Evolutionary conservation across 2,797 vertebrate species (phyloP), one percentile per base, ranked within the genome.

Genomic region (Lerista edwardsae): DNA sequence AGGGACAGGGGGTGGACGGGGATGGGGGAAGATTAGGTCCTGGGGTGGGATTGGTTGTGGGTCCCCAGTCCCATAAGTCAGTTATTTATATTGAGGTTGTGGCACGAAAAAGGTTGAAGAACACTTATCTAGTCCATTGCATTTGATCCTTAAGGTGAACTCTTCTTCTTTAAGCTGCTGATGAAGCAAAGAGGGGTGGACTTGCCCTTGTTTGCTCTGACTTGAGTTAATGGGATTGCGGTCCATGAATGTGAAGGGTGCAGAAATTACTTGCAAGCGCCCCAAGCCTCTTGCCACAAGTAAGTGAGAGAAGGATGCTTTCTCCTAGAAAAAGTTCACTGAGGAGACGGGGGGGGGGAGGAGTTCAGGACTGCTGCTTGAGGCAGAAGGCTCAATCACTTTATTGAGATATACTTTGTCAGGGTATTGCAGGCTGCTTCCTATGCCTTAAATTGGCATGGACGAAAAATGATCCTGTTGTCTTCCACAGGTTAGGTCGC

Each of bases 111-210:
- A n/a, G n/a, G n/a, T n/a, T n/a, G n/a, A n/a, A n/a, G n/a, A n/a
- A n/a, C n/a, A n/a, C n/a, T n/a, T n/a, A 90, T 14, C 61, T 0
- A 0, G 74, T 51, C 14, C 71, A 84, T 88, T 87, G 86, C 65
- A 87, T 85, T 79, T 51, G 62, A 59, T 31, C 23, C 39, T 31
- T 14, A 79, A 67, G n/a, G 19, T 29, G 36, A 36, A 36, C 21
- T 25, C 23, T 15, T 5, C 23, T 11, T 73, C 57, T 61, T 29
- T 73, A 73, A 73, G 27, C 17, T 62, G 11, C 39, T 34, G 36
- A 73, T 62, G 68, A 69, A 39, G 62, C 57, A 72, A 29, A 25
- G 9, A 57, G 57, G 11, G 19, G 14, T 29, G 14, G 51, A 36
- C 64, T 57, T 41, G 34, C 67, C 12, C 29, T 21, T 79, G 21